Conservation (phyloP, 2,888 invertebrate genomes). For the Cantharis rufa region DNA sequence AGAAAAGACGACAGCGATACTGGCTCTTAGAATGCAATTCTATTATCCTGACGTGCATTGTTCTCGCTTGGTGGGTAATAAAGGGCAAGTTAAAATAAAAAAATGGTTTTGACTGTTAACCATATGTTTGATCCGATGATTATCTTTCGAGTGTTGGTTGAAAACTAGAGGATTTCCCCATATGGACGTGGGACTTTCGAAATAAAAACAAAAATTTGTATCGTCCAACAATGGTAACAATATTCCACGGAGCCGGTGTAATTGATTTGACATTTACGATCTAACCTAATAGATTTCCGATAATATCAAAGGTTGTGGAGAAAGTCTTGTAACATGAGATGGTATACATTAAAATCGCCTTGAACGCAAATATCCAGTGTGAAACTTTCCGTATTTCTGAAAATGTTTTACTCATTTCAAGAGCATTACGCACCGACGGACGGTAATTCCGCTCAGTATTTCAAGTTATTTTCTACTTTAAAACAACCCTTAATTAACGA, state of each 20-base stretch:
- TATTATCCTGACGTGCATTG: background rate
- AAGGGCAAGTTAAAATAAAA: background rate
- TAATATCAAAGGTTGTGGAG: background rate
- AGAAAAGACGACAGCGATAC: constrained; percentile 31
- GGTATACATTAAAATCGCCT: background rate
- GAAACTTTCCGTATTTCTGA: background rate
- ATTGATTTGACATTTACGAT: background rate
- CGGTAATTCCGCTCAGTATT: background rate
- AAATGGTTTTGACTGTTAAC: background rate
- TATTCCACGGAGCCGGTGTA: background rate
- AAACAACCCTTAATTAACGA: no score
- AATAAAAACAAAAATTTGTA: background rate
- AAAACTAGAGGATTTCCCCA: background rate
- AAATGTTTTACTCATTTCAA: background rate
- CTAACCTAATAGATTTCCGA: background rate
- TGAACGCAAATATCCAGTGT: background rate
- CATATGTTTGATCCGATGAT: background rate
- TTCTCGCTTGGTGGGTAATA: background rate
- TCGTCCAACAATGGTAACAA: background rate
- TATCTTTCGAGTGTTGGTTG: background rate
- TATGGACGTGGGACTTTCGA: background rate
- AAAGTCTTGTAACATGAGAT: background rate
- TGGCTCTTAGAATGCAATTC: constrained; percentile 17
- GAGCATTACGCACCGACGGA: background rate
- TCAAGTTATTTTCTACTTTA: background rate